Base-by-base conservation (phyloP, 2,888 invertebrate genomes). In the Eueremaeus valkanovi region DNA sequence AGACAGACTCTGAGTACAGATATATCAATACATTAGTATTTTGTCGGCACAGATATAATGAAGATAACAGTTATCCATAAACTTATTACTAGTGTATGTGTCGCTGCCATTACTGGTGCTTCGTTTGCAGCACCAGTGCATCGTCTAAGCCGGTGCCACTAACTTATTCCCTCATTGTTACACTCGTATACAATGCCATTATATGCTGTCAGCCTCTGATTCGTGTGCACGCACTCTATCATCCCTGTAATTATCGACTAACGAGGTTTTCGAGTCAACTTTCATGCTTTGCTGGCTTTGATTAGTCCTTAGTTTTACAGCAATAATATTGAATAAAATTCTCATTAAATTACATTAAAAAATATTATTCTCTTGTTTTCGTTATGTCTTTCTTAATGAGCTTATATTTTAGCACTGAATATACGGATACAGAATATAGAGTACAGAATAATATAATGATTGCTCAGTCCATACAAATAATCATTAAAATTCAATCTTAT, bases 221-320 rank as follows among this genome's bases (percentile, higher is more conserved):
- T 33, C 3, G 33, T 33, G 63, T 33, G 63, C 63, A 63, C 63
- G 33, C 63, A 63, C 63, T 63, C 36, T 63, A 63, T 63, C 63
- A 63, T 63, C 18, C n/a, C 21, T 68, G 42, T 68, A 68, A 68
- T 68, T 68, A 68, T 68, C 68, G 21, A 21, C 5, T 68, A 68
- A 68, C 68, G 68, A 68, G 68, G n/a, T 40, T 68, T n/a, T 68
- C 11, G 40, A 40, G 40, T 42, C 68, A 40, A 40, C 68, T 68
- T 40, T 68, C 42, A 63, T 63, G 33, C 63, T 18, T 33, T 63
- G 27, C 63, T 33, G 21, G 63, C 63, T 63, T 63, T 63, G 33
- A 63, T 63, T 63, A 63, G 33, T 31, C 18, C 13, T 63, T 36
- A 63, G 0, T 63, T 63, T 36, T 27, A 55, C 18, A 45, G 2